Conservation (phyloP, 2,888 invertebrate species). For the Eupeodes latifasciatus region DNA sequence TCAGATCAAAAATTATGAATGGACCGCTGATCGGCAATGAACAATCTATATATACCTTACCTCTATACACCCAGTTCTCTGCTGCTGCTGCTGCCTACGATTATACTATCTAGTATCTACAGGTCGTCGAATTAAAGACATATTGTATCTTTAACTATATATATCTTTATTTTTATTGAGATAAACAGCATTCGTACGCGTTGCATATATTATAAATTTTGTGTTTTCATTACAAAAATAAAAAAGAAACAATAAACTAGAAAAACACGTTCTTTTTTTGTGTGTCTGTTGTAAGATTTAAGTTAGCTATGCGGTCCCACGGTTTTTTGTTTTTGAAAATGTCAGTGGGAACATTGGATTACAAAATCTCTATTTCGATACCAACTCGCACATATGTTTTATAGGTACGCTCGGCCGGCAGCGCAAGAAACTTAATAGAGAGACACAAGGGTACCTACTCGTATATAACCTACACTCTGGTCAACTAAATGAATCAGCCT, state of each 20-base stretch:
- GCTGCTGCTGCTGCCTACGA: neutral
- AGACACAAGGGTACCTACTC: conserved; percentile 33
- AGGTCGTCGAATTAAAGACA: conserved; percentile 41
- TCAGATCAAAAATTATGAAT: conserved; percentile 65
- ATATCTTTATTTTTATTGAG: conserved; percentile 30
- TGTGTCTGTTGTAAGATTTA: conserved; percentile 13
- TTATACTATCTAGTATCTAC: neutral
- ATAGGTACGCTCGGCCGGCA: too few relatives aligned
- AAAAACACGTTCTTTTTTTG: conserved; percentile 62
- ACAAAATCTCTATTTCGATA: conserved; percentile 51
- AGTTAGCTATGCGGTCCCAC: conserved; percentile 54
- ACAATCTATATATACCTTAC: conserved; percentile 1
- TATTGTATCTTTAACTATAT: conserved; percentile 40
- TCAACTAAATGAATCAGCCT: neutral
- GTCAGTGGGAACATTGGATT: conserved; percentile 68
- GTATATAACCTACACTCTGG: conserved; percentile 8
- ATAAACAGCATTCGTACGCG: conserved; percentile 47
- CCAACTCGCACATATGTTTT: neutral
- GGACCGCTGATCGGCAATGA: conserved; percentile 29
- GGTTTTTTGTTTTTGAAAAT: conserved; percentile 56
- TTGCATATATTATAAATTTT: conserved; percentile 61
- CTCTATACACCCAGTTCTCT: neutral
- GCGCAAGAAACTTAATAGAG: conserved; percentile 23
- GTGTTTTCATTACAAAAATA: conserved; percentile 21
- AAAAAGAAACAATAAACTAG: conserved; percentile 49